These are phyloP conservation scores for Oreochromis spilurus DNA, from an alignment of 2,113 vertebrate genomes.

Conservation along the genomic window DNA sequence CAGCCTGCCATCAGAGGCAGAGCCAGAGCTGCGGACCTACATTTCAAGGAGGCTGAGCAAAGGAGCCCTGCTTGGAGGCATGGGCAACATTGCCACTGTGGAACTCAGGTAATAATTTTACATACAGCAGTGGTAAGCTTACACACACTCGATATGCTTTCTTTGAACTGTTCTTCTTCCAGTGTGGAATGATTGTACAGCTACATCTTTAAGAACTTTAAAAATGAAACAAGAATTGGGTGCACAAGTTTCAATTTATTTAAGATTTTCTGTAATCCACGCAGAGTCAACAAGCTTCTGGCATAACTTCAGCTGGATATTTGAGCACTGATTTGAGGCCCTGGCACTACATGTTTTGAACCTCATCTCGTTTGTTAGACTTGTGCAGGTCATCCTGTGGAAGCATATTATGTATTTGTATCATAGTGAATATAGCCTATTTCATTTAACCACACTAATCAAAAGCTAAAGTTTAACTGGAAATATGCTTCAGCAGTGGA, in stretches of 20 bases:
- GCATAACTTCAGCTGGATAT: not conserved
- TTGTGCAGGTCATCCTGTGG: not conserved
- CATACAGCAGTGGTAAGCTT: not conserved
- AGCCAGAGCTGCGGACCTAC: conserved; percentile 84
- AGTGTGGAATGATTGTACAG: not conserved
- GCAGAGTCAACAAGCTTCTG: not conserved
- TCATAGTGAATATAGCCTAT: not conserved
- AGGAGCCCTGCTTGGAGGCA: conserved; percentile 89
- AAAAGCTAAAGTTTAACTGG: not conserved
- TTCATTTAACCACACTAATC: not conserved
- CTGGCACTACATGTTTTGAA: not conserved
- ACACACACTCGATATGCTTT: not conserved
- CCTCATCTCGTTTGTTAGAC: not conserved
- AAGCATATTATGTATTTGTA: not conserved
- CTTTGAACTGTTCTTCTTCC: not conserved
- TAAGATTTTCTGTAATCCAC: not conserved
- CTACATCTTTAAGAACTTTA: not conserved
- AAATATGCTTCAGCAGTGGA: not conserved
- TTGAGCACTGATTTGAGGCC: not conserved
- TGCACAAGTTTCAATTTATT: not conserved
- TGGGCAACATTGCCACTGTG: conserved; percentile 89
- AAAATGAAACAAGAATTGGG: not conserved
- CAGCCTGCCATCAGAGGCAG: conserved; percentile 83
- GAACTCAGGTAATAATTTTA: conserved; percentile 81
- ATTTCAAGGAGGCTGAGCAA: conserved; percentile 89